Percentiles rank a stretch among this genome's conserved stretches.
Evolutionary conservation across 35 echinoderm and acorn worm genomes (phyloP).

Genomic region (Strongylocentrotus purpuratus): DNA sequence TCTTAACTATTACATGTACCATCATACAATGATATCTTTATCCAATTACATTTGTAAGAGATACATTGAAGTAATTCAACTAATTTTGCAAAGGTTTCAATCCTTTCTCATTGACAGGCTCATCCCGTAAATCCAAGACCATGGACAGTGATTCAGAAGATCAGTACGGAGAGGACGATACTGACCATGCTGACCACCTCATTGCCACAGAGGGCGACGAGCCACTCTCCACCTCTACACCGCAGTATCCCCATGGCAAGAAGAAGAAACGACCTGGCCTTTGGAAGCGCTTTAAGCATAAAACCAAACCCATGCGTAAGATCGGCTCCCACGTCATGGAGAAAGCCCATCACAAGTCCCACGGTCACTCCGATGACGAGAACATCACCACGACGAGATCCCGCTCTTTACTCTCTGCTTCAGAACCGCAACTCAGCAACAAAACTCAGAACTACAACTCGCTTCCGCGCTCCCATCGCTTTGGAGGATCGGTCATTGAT

Average conservation of each 20-base stretch:
- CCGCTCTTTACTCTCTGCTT: neutral
- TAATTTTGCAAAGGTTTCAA: neutral
- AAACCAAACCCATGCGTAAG: constrained; percentile 61
- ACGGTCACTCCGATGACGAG: neutral
- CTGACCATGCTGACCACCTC: neutral
- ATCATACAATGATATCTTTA: too few species aligned
- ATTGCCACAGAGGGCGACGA: constrained; percentile 11
- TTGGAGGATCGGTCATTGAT: neutral
- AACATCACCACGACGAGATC: neutral
- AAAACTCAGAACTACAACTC: constrained; percentile 32
- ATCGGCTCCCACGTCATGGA: constrained; percentile 35
- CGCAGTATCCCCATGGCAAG: neutral
- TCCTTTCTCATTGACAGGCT: neutral
- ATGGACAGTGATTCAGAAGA: constrained; percentile 54
- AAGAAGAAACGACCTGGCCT: constrained; percentile 51
- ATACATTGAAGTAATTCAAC: too few species aligned
- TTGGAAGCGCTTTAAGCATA: constrained; percentile 66
- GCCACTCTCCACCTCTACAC: constrained; percentile 25
- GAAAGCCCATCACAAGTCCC: constrained; percentile 29
- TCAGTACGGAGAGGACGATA: neutral
- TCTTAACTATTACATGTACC: too few species aligned
- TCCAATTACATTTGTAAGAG: too few species aligned
- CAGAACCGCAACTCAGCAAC: constrained; percentile 39
- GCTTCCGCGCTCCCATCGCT: constrained; percentile 12
- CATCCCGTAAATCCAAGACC: neutral